Evolutionary conservation across 2,113 vertebrate species (phyloP).

Genomic region (Sceloporus undulatus): DNA sequence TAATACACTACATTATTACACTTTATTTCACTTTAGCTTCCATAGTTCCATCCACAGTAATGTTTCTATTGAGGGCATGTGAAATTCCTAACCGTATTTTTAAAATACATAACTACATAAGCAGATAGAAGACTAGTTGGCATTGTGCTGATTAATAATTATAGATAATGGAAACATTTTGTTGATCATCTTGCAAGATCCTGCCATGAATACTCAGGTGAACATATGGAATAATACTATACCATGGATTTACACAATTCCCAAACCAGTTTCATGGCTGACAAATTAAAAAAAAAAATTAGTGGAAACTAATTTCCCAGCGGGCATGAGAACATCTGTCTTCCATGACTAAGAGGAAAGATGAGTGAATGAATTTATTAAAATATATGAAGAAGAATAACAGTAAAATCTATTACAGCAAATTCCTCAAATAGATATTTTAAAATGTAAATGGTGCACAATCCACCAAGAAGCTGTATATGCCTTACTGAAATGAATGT

Average conservation of each 20-base stretch:
- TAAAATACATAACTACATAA: neutral
- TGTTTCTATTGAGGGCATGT: neutral
- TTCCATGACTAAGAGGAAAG: slow-evolving; percentile 17
- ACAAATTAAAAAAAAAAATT: slow-evolving; percentile 4
- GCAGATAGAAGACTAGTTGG: neutral
- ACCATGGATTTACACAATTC: neutral
- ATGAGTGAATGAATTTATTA: neutral
- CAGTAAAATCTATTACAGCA: neutral
- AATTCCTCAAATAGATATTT: neutral
- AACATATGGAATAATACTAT: slow-evolving; percentile 26
- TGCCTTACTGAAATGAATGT: neutral
- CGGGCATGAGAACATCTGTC: slow-evolving; percentile 8
- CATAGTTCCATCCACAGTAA: no score
- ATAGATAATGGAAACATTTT: neutral
- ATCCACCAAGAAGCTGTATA: neutral
- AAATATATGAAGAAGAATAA: neutral
- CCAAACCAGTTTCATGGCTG: slow-evolving; percentile 17
- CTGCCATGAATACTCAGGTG: neutral
- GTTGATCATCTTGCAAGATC: neutral
- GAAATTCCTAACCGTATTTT: neutral
- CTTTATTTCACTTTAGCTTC: no score
- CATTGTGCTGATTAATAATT: neutral
- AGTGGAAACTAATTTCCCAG: slow-evolving; percentile 11
- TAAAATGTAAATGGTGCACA: neutral
- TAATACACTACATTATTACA: no score